Evolutionary conservation across 2,113 vertebrate genomes (phyloP), one percentile per base, ranked within the genome.

Genomic region (Dicrurus megarhynchus): DNA sequence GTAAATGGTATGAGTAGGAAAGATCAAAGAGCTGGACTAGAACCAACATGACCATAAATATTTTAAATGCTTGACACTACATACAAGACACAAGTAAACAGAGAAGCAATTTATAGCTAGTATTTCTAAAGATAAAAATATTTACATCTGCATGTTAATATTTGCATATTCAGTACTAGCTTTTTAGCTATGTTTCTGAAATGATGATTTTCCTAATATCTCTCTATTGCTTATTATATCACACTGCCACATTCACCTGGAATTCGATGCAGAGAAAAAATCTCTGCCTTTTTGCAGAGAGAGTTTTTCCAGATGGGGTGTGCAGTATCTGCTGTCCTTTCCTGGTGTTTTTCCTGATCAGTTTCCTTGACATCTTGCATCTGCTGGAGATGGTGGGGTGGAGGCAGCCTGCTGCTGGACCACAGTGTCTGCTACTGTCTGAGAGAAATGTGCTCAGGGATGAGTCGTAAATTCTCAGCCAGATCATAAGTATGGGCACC

Each of bases 51-150:
- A 84, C 79, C 63, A 63, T 96, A 96, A 93, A 95, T 95, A 86
- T 91, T 96, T 96, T 68, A 91, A 94, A 83, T 83, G 47, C 56
- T 90, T 94, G 41, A 78, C 59, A 74, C 93, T 80, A 50, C 59
- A 74, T 74, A 71, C 39, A 63, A 94, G 63, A 91, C 70, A 90
- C 79, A 94, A 93, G 90, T 78, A 94, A 94, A 92, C 44, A 92
- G 6, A 53, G 71, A 71, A 71, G 76, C 11, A 94, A 93, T 94
- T 90, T 89, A 84, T 7, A 81, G 49, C n/a, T 82, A 87, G 32
- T 50, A 82, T 87, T 87, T 90, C n/a, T 82, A 76, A 73, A 84
- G 37, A 71, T 52, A 81, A 92, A 94, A 88, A 75, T 64, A 60
- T 32, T 87, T 59, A 13, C 23, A 63, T 71, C 52, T 57, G 10